Conservation (phyloP, 2,113 vertebrate genomes). For the Lanius ludovicianus region DNA sequence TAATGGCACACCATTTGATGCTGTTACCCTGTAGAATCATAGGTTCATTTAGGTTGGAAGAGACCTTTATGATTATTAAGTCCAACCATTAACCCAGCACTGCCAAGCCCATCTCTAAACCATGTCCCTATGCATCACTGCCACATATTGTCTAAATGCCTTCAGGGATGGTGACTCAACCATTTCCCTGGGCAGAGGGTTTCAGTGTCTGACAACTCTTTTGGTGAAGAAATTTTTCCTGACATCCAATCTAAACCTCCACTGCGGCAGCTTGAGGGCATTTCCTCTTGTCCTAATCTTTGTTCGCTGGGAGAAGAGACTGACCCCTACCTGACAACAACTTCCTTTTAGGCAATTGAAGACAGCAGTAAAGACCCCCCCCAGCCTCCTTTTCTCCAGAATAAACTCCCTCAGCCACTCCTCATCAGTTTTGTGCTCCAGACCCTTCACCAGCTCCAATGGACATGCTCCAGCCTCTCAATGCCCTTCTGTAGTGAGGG, state of each 20-base stretch:
- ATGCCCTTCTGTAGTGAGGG: neutral
- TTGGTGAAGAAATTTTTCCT: neutral
- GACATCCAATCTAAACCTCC: neutral
- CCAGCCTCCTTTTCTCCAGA: neutral
- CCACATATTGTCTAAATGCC: fast-evolving
- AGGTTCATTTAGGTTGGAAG: neutral
- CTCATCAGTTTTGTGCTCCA: neutral
- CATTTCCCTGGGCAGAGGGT: neutral
- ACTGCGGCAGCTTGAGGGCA: neutral
- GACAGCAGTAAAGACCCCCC: neutral
- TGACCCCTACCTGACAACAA: fast-evolving
- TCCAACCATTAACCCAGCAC: neutral
- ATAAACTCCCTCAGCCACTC: neutral
- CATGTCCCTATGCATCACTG: fast-evolving
- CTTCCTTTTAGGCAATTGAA: neutral
- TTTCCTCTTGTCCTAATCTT: neutral
- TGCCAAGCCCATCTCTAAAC: neutral
- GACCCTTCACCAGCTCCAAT: neutral
- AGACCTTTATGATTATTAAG: neutral
- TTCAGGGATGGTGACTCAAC: neutral
- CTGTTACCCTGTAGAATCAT: neutral
- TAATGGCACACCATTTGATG: neutral
- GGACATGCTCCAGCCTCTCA: neutral
- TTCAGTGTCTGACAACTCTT: neutral
- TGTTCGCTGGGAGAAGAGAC: neutral